Base-by-base conservation (phyloP, 2,113 vertebrate species). In the Desmodus rotundus region DNA sequence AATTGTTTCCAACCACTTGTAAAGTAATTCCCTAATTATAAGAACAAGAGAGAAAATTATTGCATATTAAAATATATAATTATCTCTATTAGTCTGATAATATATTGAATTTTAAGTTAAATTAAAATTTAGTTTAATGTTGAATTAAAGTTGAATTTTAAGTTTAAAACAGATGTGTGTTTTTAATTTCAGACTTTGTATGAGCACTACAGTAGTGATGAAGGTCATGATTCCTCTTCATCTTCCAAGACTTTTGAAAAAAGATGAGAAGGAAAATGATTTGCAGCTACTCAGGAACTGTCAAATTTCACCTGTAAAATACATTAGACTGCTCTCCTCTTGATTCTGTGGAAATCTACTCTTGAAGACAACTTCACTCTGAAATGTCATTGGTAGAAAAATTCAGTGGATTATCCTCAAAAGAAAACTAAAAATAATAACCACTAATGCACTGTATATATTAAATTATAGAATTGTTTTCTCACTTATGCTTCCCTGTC, bases 161-260 rank as follows among this genome's bases (percentile, higher is more conserved):
- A 31, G 33, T 95, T 96, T 41, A 16, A 88, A 92, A 73, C 31
- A 50, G 3, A 58, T 91, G 19, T 96, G 26, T 97, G 15, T 97
- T 76, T 98, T 97, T 91, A 78, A 95, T 98, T 99, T 96, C 98
- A 99, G 99, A 98, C 97, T 96, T 98, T 99, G 93, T 99, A 99
- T 94, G 98, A 98, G 31, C 98, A 98, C 45, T 99, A 98, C 95
- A 99, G 72, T 98, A 98, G 97, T 88, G 98, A 98, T 47, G 98
- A 98, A 97, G 97, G 93, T 80, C 98, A 98, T 12, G 98, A 98
- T 96, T 98, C 98, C 22, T 98, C 98, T 73, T 98, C 98, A 28
- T 98, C 98, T 97, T 96, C 98, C 5, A 98, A 98, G 91, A 87
- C 61, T 41, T 98, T 90, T 78, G 98, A 82, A 52, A 98, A 98